Evolutionary conservation across 2,888 invertebrate genomes (phyloP).

Genomic region (Drosophila robusta): DNA sequence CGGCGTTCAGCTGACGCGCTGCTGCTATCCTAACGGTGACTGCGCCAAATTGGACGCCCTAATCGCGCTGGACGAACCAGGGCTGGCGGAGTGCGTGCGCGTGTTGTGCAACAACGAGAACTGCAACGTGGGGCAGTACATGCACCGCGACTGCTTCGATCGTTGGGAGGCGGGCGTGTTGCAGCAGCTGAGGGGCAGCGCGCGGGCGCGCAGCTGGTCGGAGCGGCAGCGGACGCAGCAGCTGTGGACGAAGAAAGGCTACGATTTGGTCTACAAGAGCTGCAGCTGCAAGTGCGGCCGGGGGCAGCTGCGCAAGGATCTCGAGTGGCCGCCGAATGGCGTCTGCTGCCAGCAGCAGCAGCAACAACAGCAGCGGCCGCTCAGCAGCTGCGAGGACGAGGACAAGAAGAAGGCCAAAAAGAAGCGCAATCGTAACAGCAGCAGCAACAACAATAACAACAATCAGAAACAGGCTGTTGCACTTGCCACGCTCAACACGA

Average conservation of each 20-base stretch:
- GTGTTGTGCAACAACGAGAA: constrained; percentile 98
- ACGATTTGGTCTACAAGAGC: constrained; percentile 97
- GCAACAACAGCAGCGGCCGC: constrained; percentile 38
- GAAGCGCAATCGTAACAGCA: constrained; percentile 88
- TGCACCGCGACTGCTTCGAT: constrained; percentile 98
- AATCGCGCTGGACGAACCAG: constrained; percentile 89
- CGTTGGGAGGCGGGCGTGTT: constrained; percentile 96
- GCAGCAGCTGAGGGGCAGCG: constrained; percentile 95
- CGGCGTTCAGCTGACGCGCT: constrained; percentile 86
- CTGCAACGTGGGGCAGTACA: constrained; percentile 94
- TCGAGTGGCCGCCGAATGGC: constrained; percentile 90
- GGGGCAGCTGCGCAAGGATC: constrained; percentile 96
- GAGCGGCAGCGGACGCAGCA: constrained; percentile 97
- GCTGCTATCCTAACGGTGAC: constrained; percentile 93
- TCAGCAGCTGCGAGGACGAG: constrained; percentile 84
- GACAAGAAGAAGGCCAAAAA: constrained; percentile 88
- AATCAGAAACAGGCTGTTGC: constrained; percentile 85
- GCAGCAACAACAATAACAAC: constrained; percentile 84
- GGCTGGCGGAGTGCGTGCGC: constrained; percentile 92
- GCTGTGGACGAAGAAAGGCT: constrained; percentile 98
- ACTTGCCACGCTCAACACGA: constrained; percentile 86
- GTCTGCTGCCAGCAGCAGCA: constrained; percentile 30
- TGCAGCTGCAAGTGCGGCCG: constrained; percentile 97
- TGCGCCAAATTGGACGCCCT: constrained; percentile 89
- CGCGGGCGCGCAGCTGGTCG: constrained; percentile 96